These are phyloP conservation scores for Rotaria sp. DNA, from an alignment of 2,888 invertebrate genomes.

Conservation along the genomic window DNA sequence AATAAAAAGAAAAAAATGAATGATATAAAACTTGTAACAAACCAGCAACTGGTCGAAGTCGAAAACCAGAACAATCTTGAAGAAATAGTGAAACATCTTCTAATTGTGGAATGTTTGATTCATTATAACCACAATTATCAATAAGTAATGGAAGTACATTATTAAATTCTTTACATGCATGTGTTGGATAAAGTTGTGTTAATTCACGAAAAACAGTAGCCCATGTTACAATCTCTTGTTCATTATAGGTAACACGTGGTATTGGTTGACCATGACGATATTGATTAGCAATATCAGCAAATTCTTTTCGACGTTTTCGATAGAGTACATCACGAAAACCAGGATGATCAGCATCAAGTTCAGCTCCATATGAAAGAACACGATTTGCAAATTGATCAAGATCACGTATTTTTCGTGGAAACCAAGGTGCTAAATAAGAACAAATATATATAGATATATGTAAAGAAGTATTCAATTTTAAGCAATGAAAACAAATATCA, in stretches of 20 bases:
- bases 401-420: constrained; percentile 86
- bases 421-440: constrained; percentile 68
- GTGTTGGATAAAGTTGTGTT: constrained; percentile 77
- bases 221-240: constrained; percentile 80
- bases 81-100: constrained; percentile 92
- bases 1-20: not conserved
- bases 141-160: constrained; percentile 79
- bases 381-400: constrained; percentile 88
- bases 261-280: constrained; percentile 85
- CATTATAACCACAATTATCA: constrained; percentile 64
- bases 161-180: constrained; percentile 93
- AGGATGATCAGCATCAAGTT: constrained; percentile 72
- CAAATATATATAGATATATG: no score
- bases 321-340: constrained; percentile 92
- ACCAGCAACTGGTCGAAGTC: constrained; percentile 81
- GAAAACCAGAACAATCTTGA: constrained; percentile 81
- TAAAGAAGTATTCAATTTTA: no score
- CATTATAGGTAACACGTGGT: constrained; percentile 79
- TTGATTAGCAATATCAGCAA: constrained; percentile 82
- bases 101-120: constrained; percentile 89
- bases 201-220: constrained; percentile 76
- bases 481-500: no score
- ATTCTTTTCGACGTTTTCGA: constrained; percentile 79
- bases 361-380: constrained; percentile 90
- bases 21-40: constrained; percentile 57